phyloP scores from a whole-genome alignment of 2,888 invertebrate genomes.

The Lymantria monacha region DNA sequence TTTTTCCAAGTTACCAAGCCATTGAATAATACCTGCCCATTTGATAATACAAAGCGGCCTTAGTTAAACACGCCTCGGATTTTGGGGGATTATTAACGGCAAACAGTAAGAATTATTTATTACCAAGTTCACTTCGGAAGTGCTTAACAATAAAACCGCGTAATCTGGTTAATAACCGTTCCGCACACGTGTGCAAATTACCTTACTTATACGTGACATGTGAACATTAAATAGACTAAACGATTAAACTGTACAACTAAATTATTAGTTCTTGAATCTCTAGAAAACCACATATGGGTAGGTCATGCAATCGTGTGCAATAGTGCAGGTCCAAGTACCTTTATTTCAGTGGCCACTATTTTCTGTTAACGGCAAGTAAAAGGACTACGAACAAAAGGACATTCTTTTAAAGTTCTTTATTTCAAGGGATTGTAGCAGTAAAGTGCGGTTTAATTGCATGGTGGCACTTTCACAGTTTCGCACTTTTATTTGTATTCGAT shows the following conservation, averaged over 20 bases:
- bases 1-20: conserved; percentile 48
- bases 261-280: conserved; percentile 19
- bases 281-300: conserved; percentile 39
- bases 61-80: conserved; percentile 28
- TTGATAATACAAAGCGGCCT: conserved; percentile 33
- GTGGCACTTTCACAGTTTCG: conserved; percentile 61
- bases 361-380: conserved; percentile 58
- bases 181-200: conserved; percentile 22
- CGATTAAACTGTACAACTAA: conserved; percentile 11
- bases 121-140: conserved; percentile 34
- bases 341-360: conserved; percentile 60
- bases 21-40: conserved; percentile 38
- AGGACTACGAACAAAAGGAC: conserved; percentile 63
- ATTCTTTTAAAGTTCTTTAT: conserved; percentile 75
- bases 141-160: conserved; percentile 39
- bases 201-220: conserved; percentile 26
- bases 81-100: conserved; percentile 37
- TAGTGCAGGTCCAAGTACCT: conserved; percentile 53
- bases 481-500: conserved; percentile 67
- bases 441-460: conserved; percentile 78
- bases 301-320: conserved; percentile 43
- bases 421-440: conserved; percentile 73
- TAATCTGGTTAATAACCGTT: conserved; percentile 37
- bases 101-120: conserved; percentile 42
- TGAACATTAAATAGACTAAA: conserved; percentile 21